Evolutionary conservation across 2,888 invertebrate species (phyloP).

Genomic region (Trisateles emortualis): DNA sequence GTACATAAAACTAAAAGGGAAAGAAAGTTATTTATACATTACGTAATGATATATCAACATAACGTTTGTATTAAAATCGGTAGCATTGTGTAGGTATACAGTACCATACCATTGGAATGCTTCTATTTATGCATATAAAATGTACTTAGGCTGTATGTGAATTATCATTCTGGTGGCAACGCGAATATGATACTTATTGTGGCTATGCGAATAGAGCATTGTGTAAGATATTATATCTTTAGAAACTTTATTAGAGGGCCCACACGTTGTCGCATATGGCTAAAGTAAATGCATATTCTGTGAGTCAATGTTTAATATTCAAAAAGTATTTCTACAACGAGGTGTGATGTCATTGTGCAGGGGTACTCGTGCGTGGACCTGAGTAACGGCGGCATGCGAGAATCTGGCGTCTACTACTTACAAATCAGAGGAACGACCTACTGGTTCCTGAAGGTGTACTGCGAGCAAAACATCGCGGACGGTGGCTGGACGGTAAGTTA

Average conservation of each 20-base stretch:
- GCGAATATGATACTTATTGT: slow-evolving; percentile 43
- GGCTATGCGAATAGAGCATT: slow-evolving; percentile 42
- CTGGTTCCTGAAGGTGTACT: slow-evolving; percentile 97
- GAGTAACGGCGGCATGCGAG: slow-evolving; percentile 93
- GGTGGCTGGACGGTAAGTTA: slow-evolving; percentile 96
- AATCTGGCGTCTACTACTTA: slow-evolving; percentile 95
- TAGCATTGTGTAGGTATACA: slow-evolving; percentile 37
- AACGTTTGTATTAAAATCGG: slow-evolving; percentile 45
- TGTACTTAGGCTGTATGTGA: slow-evolving; percentile 10
- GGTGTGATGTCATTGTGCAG: slow-evolving; percentile 80
- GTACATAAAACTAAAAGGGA: slow-evolving; percentile 32
- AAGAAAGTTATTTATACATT: slow-evolving; percentile 49
- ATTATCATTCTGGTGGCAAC: slow-evolving; percentile 45
- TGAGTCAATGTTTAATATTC: slow-evolving; percentile 15
- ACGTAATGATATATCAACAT: slow-evolving; percentile 44
- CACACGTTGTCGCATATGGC: slow-evolving; percentile 28
- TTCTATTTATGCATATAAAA: slow-evolving; percentile 29
- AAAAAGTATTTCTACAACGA: slow-evolving; percentile 30
- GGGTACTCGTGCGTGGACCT: slow-evolving; percentile 96
- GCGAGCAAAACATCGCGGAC: slow-evolving; percentile 95
- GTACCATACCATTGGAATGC: slow-evolving; percentile 27
- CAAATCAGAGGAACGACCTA: slow-evolving; percentile 96
- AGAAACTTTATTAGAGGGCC: slow-evolving; percentile 23
- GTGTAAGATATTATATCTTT: slow-evolving; percentile 27
- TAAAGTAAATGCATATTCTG: slow-evolving; percentile 20